A percentile compares a stretch with the other conserved stretches of the same genome.
phyloP scores from a whole-genome alignment of 2,888 invertebrate species.

The Agonopterix arenella region DNA sequence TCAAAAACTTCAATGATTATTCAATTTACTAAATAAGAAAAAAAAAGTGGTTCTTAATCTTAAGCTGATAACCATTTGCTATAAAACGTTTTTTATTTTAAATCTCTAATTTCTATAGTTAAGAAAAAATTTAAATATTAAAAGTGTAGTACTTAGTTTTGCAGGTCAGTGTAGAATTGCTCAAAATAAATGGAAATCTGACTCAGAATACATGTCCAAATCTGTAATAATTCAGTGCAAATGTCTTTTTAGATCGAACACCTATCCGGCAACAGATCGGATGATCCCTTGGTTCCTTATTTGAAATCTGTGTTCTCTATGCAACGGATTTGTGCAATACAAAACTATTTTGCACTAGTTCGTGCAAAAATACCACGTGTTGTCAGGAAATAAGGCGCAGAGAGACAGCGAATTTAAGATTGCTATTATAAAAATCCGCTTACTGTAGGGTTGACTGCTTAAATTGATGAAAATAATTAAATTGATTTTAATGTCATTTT shows the following conservation, averaged over 20 bases:
- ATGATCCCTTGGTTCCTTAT: constrained; percentile 51
- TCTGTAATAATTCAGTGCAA: no score
- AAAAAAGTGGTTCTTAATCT: no score
- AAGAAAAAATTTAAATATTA: no score
- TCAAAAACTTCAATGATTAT: no score
- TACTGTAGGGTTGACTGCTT: constrained; percentile 17
- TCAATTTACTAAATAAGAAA: no score
- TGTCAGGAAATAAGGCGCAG: constrained; percentile 6
- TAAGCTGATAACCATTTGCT: no score
- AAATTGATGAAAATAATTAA: not conserved
- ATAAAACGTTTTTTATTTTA: no score
- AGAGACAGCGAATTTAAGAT: constrained; percentile 13
- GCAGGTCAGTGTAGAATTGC: no score
- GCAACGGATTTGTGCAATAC: constrained; percentile 35
- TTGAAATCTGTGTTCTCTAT: constrained; percentile 59
- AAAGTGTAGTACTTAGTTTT: no score
- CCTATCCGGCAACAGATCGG: constrained; percentile 34
- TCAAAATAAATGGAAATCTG: no score
- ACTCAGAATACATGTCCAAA: no score
- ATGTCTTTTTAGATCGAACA: not conserved
- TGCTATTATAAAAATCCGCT: constrained; percentile 50
- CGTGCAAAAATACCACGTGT: constrained; percentile 11
- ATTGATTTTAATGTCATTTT: not conserved
- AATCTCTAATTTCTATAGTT: no score
- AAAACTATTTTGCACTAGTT: constrained; percentile 2